Evolutionary conservation across 23 tunicate genomes (phyloP), one percentile per base, ranked within the genome.

Genomic region (Styela clava): DNA sequence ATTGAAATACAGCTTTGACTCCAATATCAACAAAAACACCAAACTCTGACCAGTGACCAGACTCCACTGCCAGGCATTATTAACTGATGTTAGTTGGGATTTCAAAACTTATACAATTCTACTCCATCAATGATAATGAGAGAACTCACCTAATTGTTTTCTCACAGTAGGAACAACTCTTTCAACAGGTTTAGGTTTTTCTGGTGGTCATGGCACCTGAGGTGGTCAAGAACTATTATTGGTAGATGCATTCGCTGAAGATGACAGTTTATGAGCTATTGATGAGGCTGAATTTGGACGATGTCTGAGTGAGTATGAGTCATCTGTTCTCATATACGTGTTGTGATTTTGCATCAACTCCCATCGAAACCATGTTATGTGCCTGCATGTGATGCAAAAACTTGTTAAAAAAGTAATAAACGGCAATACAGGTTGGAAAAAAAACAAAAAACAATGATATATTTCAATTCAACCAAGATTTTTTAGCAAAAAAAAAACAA

Each of bases 191-290:
- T 74, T 74, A 3, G 80, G 80, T 28, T 51, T 51, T 2, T 51
- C 77, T 16, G 92, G 92, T 2, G 92, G 92, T 33, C 92, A 68
- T 34, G 92, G 92, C 3, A 83, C 87, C 3, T 85, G 83, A 25
- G 92, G 92, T 32, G 92, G 92, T 19, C 86, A 67, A 24, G 81
- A 78, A 62, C 70, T 29, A 73, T 64, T 73, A 2, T 74, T 22
- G 23, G 64, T 35, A 61, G 83, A 63, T 68, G 35, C n/a, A n/a
- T n/a, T n/a, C n/a, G n/a, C n/a, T 7, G 62, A 26, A 61, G 86
- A 31, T 26, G 61, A 18, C 20, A 79, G 36, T 35, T 73, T 65
- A 31, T 51, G 72, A 26, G 72, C 73, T 25, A 74, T 29, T 9
- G 79, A 44, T 33, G 56, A 44, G 12, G 65, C 73, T 2, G 87